A percentile compares a stretch with the other conserved stretches of the same genome.
phyloP scores from a whole-genome alignment of 1,140 invertebrate genomes.

The Formica exsecta region DNA sequence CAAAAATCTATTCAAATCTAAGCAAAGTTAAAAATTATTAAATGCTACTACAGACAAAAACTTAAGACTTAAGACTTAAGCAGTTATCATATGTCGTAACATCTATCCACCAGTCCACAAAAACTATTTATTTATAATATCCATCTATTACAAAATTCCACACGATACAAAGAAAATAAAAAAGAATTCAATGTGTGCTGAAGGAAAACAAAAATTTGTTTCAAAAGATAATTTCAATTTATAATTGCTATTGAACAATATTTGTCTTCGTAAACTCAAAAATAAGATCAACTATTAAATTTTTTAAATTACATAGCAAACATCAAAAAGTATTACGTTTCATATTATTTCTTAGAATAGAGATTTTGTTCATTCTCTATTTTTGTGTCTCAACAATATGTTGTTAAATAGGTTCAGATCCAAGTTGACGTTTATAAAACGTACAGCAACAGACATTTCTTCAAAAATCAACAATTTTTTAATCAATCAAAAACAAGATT shows the following conservation, averaged over 20 bases:
- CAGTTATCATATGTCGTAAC: neutral
- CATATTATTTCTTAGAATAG: no score
- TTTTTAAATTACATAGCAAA: no score
- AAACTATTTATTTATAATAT: neutral
- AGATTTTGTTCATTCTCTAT: no score
- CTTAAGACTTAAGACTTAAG: neutral
- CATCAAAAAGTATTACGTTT: no score
- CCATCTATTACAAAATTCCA: neutral
- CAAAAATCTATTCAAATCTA: constrained; percentile 8
- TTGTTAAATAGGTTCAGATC: neutral
- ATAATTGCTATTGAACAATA: no score
- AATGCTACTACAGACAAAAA: neutral
- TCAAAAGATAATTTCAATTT: no score
- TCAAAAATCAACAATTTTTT: neutral
- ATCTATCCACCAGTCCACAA: neutral
- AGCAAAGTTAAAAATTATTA: constrained; percentile 12
- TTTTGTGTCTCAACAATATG: neutral
- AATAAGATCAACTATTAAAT: no score
- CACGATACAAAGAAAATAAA: no score
- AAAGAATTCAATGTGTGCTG: no score
- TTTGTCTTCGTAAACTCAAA: no score
- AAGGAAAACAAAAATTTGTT: no score
- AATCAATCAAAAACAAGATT: neutral
- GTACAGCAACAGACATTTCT: neutral
- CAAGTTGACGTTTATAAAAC: neutral